Evolutionary conservation across 2,113 vertebrate genomes (phyloP).

Genomic region (Zosterops lateralis): DNA sequence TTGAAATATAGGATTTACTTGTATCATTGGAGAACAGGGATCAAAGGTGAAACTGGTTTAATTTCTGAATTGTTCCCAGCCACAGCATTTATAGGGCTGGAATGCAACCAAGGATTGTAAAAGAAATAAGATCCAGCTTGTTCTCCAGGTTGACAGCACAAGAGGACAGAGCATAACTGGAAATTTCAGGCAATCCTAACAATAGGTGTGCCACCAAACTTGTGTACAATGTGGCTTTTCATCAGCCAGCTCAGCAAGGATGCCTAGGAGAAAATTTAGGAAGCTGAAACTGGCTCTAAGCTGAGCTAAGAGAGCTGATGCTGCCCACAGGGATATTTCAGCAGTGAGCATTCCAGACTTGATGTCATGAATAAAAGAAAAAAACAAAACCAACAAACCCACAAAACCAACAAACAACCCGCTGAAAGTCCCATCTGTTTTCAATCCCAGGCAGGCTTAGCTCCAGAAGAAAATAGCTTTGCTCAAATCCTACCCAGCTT

Average conservation of each 20-base stretch:
- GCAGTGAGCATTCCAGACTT: background rate
- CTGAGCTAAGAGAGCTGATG: background rate
- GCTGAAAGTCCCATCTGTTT: constrained; percentile 1
- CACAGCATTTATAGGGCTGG: background rate
- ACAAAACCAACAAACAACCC: constrained; percentile 49
- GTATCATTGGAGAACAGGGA: background rate
- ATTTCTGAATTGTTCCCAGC: background rate
- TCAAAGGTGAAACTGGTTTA: background rate
- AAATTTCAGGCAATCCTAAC: background rate
- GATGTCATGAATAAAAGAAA: background rate
- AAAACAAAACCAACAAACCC: background rate
- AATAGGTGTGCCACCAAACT: background rate
- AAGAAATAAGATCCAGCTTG: background rate
- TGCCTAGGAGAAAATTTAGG: background rate
- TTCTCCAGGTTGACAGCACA: background rate
- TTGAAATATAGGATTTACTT: background rate
- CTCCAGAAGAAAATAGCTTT: constrained; percentile 19
- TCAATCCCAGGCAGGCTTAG: background rate
- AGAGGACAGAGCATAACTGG: background rate
- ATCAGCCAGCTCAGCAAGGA: background rate
- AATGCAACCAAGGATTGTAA: background rate
- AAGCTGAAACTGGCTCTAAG: background rate
- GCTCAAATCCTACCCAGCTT: background rate
- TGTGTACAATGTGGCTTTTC: background rate
- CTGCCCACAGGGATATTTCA: background rate